Evolutionary conservation across 2,888 invertebrate species (phyloP).

Genomic region (Onchidella celtica): DNA sequence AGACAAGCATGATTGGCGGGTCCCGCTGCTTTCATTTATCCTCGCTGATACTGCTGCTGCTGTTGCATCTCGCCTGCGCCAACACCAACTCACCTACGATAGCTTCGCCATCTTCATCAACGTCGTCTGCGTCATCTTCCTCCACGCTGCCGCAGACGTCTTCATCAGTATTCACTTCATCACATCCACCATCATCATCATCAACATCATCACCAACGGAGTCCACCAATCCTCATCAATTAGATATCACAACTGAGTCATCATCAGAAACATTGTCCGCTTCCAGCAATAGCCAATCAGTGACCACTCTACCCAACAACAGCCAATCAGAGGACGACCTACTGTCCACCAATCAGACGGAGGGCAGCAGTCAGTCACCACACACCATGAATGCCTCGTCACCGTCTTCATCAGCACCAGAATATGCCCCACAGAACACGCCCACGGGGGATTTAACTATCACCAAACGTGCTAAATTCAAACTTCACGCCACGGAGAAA

Average conservation of each 20-base stretch:
- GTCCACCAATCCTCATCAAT: no score
- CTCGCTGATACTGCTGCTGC: constrained; percentile 65
- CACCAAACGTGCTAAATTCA: background rate
- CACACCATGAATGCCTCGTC: constrained; percentile 5
- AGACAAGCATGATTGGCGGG: constrained; percentile 70
- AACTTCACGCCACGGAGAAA: constrained; percentile 36
- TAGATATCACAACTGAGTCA: background rate
- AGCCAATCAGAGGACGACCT: background rate
- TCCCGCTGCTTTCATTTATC: constrained; percentile 62
- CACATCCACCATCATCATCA: constrained; percentile 6
- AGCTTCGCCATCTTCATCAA: constrained; percentile 34
- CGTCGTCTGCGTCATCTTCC: constrained; percentile 46
- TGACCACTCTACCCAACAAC: background rate
- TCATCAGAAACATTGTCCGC: background rate
- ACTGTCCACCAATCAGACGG: background rate
- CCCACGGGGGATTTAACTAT: background rate
- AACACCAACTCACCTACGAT: constrained; percentile 43
- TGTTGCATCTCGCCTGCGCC: constrained; percentile 57
- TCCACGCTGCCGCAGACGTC: no score
- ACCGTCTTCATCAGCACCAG: background rate
- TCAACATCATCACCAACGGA: constrained; percentile 6
- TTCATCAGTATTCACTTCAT: background rate
- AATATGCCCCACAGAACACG: background rate
- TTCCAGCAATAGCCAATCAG: background rate
- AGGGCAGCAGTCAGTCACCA: background rate